These are phyloP conservation scores for Barnardius zonarius DNA, from an alignment of 2,113 vertebrate species.

Conservation along the genomic window DNA sequence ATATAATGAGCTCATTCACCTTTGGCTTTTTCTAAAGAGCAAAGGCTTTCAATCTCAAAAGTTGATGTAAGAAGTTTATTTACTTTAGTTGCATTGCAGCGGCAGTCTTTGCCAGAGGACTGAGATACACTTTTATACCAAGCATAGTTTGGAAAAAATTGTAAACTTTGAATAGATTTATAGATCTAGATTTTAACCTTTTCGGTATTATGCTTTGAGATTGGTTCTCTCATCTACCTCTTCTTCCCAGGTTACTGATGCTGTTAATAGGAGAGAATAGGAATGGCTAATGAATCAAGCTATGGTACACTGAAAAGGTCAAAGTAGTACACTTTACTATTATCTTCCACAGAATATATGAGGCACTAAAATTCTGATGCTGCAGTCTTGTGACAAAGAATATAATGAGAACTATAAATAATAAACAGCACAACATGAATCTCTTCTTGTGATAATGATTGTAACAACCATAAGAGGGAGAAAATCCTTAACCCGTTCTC, in stretches of 20 bases:
- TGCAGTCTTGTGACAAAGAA: conserved; percentile 66
- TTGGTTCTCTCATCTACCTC: conserved; percentile 39
- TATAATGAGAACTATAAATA: conserved; percentile 74
- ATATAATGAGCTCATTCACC: not conserved
- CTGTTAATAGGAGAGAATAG: conserved; percentile 56
- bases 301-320: conserved; percentile 67
- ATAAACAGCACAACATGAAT: conserved; percentile 70
- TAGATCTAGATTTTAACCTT: conserved; percentile 65
- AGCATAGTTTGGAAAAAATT: conserved; percentile 42
- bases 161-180: conserved; percentile 56
- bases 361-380: conserved; percentile 70
- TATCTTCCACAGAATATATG: conserved; percentile 67
- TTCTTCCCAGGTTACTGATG: conserved; percentile 42
- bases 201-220: conserved; percentile 62
- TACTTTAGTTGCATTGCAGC: not conserved
- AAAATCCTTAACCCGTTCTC: conserved; percentile 45
- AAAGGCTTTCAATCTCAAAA: not conserved
- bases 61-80: conserved; percentile 15
- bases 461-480: conserved; percentile 9
- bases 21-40: not conserved
- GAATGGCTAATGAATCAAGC: conserved; percentile 72
- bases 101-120: conserved; percentile 25
- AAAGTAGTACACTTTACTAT: conserved; percentile 66
- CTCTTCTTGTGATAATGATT: conserved; percentile 61
- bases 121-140: conserved; percentile 23